Evolutionary conservation across 2,113 vertebrate species (phyloP).

Genomic region (Nibea albiflora): DNA sequence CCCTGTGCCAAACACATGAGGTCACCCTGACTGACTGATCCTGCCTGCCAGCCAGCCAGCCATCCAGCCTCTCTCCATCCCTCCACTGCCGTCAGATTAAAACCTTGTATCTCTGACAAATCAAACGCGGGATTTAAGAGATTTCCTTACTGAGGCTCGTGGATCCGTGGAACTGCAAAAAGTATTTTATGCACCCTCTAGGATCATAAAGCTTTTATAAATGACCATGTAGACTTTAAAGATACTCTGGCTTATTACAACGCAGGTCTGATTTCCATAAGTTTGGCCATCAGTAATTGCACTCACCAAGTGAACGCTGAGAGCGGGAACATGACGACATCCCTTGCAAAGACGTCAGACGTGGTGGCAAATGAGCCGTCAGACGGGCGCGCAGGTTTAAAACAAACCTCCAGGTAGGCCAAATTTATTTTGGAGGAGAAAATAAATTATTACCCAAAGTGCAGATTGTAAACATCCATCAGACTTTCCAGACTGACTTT

Average conservation of each 20-base stretch:
- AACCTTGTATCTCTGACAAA: slow-evolving; percentile 48
- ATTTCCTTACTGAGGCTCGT: slow-evolving; percentile 29
- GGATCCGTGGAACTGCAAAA: slow-evolving; percentile 27
- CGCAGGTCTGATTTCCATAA: slow-evolving; percentile 17
- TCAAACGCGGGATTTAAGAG: slow-evolving; percentile 27
- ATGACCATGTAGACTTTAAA: slow-evolving; percentile 29
- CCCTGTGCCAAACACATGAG: slow-evolving; percentile 82
- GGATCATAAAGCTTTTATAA: slow-evolving; percentile 53
- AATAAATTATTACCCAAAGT: background rate
- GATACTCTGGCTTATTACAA: slow-evolving; percentile 31
- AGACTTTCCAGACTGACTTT: background rate
- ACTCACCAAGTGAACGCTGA: background rate
- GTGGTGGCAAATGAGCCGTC: background rate
- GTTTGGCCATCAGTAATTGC: slow-evolving; percentile 7
- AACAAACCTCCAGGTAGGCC: background rate
- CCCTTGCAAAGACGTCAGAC: background rate
- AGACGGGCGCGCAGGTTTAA: background rate
- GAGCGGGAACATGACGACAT: slow-evolving; percentile 9
- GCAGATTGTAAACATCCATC: background rate
- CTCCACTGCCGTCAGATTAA: slow-evolving; percentile 45
- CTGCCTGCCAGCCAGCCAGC: slow-evolving; percentile 66
- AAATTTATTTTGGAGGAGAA: background rate
- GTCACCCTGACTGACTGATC: slow-evolving; percentile 82
- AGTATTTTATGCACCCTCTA: slow-evolving; percentile 37
- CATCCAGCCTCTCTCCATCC: slow-evolving; percentile 46